Evolutionary conservation across 2,797 vertebrate genomes (phyloP).

Genomic region (Tadarida brasiliensis): DNA sequence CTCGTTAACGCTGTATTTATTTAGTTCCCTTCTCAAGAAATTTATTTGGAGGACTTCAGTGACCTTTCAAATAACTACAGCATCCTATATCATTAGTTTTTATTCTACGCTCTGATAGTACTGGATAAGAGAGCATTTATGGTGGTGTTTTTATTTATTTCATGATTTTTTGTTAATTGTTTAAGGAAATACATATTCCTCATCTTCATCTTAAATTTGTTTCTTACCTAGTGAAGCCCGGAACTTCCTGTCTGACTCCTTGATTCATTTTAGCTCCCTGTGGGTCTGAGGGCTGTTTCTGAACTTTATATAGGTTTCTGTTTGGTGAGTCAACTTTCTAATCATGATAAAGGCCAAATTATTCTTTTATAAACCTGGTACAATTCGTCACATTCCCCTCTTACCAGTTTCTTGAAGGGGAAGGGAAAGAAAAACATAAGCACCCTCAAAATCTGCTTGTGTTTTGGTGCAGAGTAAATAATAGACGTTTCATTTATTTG

Average conservation of each 20-base stretch:
- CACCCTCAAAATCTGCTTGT: background rate
- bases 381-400: background rate
- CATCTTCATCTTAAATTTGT: background rate
- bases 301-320: slow-evolving; percentile 38
- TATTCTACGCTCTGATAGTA: background rate
- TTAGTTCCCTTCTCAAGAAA: slow-evolving; percentile 36
- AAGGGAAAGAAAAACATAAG: background rate
- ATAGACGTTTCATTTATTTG: slow-evolving; percentile 59
- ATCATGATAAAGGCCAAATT: slow-evolving; percentile 39
- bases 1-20: background rate
- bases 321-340: slow-evolving; percentile 61
- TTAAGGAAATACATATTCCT: slow-evolving; percentile 27
- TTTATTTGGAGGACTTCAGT: slow-evolving; percentile 35
- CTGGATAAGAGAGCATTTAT: slow-evolving; percentile 13
- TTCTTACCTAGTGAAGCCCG: background rate
- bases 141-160: slow-evolving; percentile 40
- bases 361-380: slow-evolving; percentile 17
- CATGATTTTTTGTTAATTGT: slow-evolving; percentile 15
- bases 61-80: slow-evolving; percentile 34
- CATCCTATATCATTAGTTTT: background rate
- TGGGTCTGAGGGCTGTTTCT: background rate
- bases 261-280: background rate
- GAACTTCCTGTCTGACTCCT: background rate
- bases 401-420: slow-evolving; percentile 33
- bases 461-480: slow-evolving; percentile 54